Evolutionary conservation across 2,113 vertebrate genomes (phyloP), one percentile per base, ranked within the genome.

Genomic region (Anguilla rostrata): DNA sequence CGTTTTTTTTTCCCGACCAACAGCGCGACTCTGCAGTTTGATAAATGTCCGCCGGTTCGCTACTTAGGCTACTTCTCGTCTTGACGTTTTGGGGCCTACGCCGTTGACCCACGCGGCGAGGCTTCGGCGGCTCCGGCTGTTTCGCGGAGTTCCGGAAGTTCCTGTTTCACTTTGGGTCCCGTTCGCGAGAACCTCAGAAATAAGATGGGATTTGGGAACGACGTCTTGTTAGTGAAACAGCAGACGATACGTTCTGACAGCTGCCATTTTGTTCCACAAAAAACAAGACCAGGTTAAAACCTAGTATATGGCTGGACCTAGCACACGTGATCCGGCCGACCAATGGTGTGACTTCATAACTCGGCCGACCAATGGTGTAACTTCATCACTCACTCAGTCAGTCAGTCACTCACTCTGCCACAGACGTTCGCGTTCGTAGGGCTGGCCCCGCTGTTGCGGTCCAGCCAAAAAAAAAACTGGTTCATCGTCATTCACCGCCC

Each of bases 41-140:
- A 53, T 53, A 53, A 53, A 53, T 9, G 2, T 53, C 49, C 12
- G 49, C 49, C 49, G 11, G 12, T 53, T 14, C 49, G 11, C 49
- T 9, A 14, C 8, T 53, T 53, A 11, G 43, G 43, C 43, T 46
- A 1, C 43, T 46, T 46, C 43, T 46, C 49, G 49, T 53, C 49
- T 53, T 9, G 7, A 53, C 12, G 49, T 34, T 34, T 34, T 34
- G 34, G 34, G 20, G 60, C 5, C 60, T 78, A 39, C 49, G 34
- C 46, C 18, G 84, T 86, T 85, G 85, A 20, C 85, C 66, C 89
- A 84, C 49, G 83, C 83, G 83, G 90, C 83, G 87, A 86, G 82
- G 84, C 34, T 75, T 88, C 90, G 90, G 90, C 89, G 91, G 91
- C 92, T 90, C 89, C 90, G 92, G 91, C 90, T 92, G 90, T 90